phyloP scores from a whole-genome alignment of 2,888 invertebrate genomes.

The Pemphredon lugubris region DNA sequence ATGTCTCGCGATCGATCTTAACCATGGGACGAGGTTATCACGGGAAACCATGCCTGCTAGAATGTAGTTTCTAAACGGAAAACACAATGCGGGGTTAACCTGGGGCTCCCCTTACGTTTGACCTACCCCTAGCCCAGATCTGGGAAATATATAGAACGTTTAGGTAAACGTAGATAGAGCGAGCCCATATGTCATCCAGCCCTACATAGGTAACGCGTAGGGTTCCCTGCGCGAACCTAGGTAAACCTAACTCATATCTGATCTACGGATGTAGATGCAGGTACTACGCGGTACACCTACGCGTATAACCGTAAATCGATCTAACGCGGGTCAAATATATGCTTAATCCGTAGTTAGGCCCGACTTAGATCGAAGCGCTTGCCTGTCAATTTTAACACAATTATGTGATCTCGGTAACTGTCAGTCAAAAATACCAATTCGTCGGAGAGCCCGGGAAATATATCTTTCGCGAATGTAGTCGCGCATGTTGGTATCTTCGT shows the following conservation, averaged over 20 bases:
- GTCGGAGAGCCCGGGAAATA: no score
- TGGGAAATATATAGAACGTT: constrained; percentile 28
- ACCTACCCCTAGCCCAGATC: constrained; percentile 33
- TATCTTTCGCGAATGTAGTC: no score
- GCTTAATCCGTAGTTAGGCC: not conserved
- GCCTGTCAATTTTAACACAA: not conserved
- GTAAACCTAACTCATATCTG: constrained; percentile 47
- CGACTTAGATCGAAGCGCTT: not conserved
- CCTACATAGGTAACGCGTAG: constrained; percentile 20
- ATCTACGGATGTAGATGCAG: constrained; percentile 28
- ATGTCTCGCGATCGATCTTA: no score
- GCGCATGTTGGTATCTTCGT: constrained; percentile 30
- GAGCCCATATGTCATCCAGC: constrained; percentile 32
- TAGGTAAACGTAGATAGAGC: constrained; percentile 47
- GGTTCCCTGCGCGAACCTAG: constrained; percentile 16
- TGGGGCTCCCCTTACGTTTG: constrained; percentile 6
- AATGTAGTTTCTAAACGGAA: no score
- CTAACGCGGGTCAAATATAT: not conserved
- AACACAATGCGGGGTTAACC: constrained; percentile 42
- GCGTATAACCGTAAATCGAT: not conserved
- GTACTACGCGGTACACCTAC: not conserved
- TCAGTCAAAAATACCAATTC: no score
- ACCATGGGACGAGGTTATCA: no score
- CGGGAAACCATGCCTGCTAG: no score
- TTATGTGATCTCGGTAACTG: no score